Percentiles rank a stretch among this genome's conserved stretches.
These are phyloP conservation scores for Tragelaphus oryx DNA, from an alignment of 2,797 vertebrate genomes.

Conservation along the genomic window DNA sequence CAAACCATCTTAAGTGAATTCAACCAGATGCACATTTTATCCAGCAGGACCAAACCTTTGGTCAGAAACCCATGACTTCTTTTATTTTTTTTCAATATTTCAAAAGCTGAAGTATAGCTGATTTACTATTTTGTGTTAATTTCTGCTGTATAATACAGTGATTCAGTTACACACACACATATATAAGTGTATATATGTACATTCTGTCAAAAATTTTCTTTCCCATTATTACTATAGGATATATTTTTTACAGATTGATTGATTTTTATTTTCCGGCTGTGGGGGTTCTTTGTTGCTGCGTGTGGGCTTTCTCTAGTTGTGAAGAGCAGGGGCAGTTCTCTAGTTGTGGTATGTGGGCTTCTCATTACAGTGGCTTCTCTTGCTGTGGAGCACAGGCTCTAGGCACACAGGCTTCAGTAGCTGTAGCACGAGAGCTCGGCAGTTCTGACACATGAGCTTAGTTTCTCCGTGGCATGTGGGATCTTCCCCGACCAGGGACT, in stretches of 20 bases:
- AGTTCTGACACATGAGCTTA: background rate
- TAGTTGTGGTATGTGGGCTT: background rate
- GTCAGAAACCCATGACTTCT: background rate
- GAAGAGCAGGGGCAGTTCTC: background rate
- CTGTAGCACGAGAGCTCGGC: background rate
- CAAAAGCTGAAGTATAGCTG: background rate
- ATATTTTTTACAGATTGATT: background rate
- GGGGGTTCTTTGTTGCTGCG: background rate
- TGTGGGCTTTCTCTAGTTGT: rapidly evolving
- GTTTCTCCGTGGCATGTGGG: background rate
- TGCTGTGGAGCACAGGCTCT: rapidly evolving
- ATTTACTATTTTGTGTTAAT: background rate
- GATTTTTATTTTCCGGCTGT: background rate
- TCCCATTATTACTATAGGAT: background rate
- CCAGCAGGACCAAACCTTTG: background rate
- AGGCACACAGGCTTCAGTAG: background rate
- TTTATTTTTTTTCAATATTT: background rate
- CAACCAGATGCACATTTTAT: background rate
- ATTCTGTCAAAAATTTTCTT: background rate
- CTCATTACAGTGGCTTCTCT: background rate
- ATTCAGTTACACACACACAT: background rate
- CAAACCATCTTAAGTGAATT: background rate
- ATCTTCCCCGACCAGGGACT: background rate
- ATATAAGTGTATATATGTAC: background rate
- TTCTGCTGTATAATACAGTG: background rate